A percentile compares a stretch with the other conserved stretches of the same genome.
Conservation (phyloP, 2,797 vertebrate genomes). For the Lepidocolaptes lacrymiger region DNA sequence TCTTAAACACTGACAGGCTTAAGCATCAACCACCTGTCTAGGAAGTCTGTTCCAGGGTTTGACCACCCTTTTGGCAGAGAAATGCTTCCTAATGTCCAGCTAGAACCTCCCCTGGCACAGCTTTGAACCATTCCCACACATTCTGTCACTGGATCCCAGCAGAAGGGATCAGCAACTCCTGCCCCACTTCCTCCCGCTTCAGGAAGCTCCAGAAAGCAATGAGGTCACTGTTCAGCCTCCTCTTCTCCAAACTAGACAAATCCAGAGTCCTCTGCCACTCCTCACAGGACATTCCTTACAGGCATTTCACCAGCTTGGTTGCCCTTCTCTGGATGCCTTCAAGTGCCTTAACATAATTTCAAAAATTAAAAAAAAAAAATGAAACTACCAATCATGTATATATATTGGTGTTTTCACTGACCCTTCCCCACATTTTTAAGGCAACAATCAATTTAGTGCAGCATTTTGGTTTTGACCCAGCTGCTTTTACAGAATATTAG, state of each 20-base stretch:
- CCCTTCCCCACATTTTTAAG: background rate
- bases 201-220: background rate
- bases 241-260: background rate
- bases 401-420: background rate
- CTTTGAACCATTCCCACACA: accelerated
- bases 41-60: background rate
- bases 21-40: background rate
- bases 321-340: background rate
- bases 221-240: background rate
- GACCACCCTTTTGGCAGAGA: background rate
- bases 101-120: background rate
- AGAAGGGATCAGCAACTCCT: background rate
- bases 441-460: background rate
- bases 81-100: background rate
- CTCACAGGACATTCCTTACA: background rate
- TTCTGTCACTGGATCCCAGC: background rate
- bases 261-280: background rate
- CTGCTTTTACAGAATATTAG: background rate
- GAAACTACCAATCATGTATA: background rate
- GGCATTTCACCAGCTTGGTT: background rate
- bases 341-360: background rate
- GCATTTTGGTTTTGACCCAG: background rate
- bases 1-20: background rate
- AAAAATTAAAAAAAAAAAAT: background rate
- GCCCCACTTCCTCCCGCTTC: background rate